A percentile compares a stretch with the other conserved stretches of the same genome.
These are phyloP conservation scores for Eolophus roseicapilla DNA, from an alignment of 2,113 vertebrate species.

Conservation along the genomic window DNA sequence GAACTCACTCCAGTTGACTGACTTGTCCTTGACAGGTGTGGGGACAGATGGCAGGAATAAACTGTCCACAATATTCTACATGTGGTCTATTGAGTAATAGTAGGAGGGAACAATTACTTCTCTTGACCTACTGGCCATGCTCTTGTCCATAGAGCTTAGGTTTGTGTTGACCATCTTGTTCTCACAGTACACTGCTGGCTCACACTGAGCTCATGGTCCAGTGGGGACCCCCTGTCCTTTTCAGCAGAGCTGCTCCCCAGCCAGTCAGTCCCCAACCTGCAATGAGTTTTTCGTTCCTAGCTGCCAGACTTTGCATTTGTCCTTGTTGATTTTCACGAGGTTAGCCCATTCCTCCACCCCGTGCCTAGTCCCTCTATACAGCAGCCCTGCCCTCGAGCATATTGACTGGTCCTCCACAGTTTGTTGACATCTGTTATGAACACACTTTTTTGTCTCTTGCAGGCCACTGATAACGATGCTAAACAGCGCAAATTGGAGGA, in stretches of 20 bases:
- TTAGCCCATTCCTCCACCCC: not conserved
- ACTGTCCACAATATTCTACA: not conserved
- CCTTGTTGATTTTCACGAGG: not conserved
- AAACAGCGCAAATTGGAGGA: not conserved
- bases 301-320: not conserved
- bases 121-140: not conserved
- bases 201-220: rapidly evolving
- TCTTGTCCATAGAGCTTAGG: not conserved
- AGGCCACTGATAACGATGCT: not conserved
- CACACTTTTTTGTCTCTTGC: not conserved
- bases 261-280: rapidly evolving
- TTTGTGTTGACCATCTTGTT: not conserved
- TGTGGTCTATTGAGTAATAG: not conserved
- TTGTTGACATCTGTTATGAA: not conserved
- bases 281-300: not conserved
- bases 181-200: not conserved
- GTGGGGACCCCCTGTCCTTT: not conserved
- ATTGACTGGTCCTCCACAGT: not conserved
- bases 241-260: not conserved
- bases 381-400: not conserved
- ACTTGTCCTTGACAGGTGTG: not conserved
- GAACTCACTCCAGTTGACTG: not conserved
- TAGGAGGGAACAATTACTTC: not conserved
- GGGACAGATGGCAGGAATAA: not conserved
- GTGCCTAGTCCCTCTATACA: not conserved